Percentiles rank a stretch among this genome's conserved stretches.
These are phyloP conservation scores for Protobothrops flavoviridis DNA, from an alignment of 2,113 vertebrate species.

Conservation along the genomic window DNA sequence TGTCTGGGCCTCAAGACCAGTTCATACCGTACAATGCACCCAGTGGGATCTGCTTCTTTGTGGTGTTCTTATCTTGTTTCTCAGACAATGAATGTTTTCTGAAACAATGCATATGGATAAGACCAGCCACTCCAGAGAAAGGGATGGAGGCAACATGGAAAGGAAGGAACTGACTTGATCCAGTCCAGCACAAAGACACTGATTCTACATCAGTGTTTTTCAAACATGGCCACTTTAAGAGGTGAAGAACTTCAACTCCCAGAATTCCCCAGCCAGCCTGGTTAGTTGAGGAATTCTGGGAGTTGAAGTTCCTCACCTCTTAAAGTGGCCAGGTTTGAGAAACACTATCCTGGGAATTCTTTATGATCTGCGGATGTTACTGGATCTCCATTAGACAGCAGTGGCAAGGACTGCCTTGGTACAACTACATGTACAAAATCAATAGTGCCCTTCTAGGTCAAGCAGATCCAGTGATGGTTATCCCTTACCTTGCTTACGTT, in stretches of 20 bases:
- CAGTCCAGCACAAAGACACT: background rate
- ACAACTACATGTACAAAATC: background rate
- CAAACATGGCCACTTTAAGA: background rate
- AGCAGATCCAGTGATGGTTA: background rate
- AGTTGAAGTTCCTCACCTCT: background rate
- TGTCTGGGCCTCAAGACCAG: background rate
- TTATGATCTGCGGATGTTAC: background rate
- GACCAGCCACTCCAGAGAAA: background rate
- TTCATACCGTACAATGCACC: background rate
- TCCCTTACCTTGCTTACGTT: background rate
- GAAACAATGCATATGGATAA: background rate
- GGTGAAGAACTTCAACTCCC: background rate
- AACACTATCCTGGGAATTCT: background rate
- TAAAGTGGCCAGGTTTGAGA: background rate
- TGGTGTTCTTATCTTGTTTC: background rate
- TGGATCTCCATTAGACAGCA: background rate
- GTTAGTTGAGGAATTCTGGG: background rate
- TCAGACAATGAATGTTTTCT: background rate
- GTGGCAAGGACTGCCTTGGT: background rate
- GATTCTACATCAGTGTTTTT: background rate
- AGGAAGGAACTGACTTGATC: background rate
- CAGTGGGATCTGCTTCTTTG: background rate
- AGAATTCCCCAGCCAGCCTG: background rate
- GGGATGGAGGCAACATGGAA: background rate
- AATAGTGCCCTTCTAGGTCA: background rate